These are phyloP conservation scores for Elachura formosa DNA, from an alignment of 2,113 vertebrate genomes.

Conservation along the genomic window DNA sequence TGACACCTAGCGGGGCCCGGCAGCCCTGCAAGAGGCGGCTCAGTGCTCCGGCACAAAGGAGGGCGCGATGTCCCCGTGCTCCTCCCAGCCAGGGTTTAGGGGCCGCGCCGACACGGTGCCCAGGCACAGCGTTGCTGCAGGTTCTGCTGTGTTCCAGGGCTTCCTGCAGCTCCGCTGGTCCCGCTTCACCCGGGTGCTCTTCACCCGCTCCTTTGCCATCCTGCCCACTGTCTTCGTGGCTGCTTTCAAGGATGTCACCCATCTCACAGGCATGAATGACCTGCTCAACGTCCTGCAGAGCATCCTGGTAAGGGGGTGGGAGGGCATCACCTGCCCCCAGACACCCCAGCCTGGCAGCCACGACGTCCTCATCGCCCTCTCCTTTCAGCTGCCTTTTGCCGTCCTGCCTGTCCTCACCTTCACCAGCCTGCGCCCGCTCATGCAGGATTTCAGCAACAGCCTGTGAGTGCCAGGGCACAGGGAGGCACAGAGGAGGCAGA, in stretches of 20 bases:
- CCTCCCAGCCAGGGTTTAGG: not conserved
- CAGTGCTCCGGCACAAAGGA: not conserved
- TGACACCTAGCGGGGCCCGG: constrained; percentile 3
- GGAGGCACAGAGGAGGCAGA: not conserved
- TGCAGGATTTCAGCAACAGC: constrained; percentile 76
- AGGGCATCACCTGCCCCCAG: not conserved
- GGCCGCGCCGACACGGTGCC: rapidly evolving
- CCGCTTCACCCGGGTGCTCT: constrained; percentile 70
- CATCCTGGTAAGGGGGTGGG: constrained; percentile 66
- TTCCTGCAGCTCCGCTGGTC: constrained; percentile 78
- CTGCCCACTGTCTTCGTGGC: constrained; percentile 74
- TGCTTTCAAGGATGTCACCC: constrained; percentile 65
- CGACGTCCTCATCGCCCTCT: not conserved
- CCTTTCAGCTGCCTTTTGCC: constrained; percentile 74
- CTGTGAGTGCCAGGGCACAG: constrained; percentile 51
- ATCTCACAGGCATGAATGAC: constrained; percentile 75
- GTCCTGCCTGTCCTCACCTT: constrained; percentile 77
- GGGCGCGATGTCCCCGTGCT: rapidly evolving
- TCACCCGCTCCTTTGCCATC: constrained; percentile 78
- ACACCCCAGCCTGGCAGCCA: rapidly evolving
- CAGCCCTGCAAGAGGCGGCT: not conserved
- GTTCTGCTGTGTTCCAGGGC: constrained; percentile 39
- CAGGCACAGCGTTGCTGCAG: not conserved
- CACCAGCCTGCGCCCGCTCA: constrained; percentile 74
- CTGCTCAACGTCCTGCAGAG: constrained; percentile 80